A percentile compares a stretch with the other conserved stretches of the same genome.
phyloP scores from a whole-genome alignment of 2,797 vertebrate species.

The Pantherophis vulpinus region DNA sequence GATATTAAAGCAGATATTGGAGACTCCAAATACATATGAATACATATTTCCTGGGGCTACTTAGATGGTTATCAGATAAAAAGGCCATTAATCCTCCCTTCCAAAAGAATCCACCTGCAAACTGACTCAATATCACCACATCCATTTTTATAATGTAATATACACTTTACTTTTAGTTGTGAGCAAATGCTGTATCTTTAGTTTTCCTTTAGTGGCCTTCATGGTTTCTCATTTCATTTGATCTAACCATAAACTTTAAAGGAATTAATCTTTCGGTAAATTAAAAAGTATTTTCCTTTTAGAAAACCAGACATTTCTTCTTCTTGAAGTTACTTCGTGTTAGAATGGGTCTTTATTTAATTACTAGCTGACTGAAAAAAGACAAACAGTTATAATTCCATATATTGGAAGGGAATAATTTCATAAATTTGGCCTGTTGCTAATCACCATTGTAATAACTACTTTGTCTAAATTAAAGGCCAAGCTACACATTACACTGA shows the following conservation, averaged over 20 bases:
- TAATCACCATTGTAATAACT: not conserved
- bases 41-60: constrained; percentile 27
- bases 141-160: constrained; percentile 12
- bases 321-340: constrained; percentile 46
- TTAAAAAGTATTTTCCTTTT: constrained; percentile 14
- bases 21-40: constrained; percentile 17
- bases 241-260: constrained; percentile 54
- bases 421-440: not conserved
- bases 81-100: constrained; percentile 20
- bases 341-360: constrained; percentile 28
- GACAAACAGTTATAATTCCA: not conserved
- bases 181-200: constrained; percentile 40
- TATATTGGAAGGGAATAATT: not conserved
- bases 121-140: not conserved
- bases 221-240: constrained; percentile 50
- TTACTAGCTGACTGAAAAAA: constrained; percentile 22
- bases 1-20: constrained; percentile 26
- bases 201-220: constrained; percentile 43
- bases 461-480: not conserved
- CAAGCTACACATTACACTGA: not conserved
- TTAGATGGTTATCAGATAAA: constrained; percentile 28
- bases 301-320: constrained; percentile 26
- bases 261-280: constrained; percentile 48
- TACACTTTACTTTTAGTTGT: constrained; percentile 38
- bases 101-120: not conserved